phyloP scores from a whole-genome alignment of 2,888 invertebrate genomes.

The Pedicia rivosa region DNA sequence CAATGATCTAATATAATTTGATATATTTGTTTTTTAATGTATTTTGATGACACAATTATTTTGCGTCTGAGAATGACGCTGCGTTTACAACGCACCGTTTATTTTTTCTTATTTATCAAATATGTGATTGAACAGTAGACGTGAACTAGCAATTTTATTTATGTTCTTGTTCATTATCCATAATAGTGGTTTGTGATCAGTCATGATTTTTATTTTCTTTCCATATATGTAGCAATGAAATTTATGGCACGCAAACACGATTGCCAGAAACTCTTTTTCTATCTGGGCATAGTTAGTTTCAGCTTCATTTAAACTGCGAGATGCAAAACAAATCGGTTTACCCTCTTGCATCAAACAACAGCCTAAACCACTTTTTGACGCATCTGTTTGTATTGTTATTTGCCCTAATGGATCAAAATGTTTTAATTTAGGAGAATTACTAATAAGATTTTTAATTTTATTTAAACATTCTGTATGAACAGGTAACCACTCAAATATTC shows the following conservation, averaged over 20 bases:
- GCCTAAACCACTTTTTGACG: slow-evolving; percentile 11
- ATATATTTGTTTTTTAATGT: too few species aligned
- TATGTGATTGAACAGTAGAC: too few species aligned
- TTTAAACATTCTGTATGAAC: too few species aligned
- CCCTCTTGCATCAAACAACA: slow-evolving; percentile 11
- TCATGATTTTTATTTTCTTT: slow-evolving; percentile 7
- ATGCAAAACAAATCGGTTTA: slow-evolving; percentile 11
- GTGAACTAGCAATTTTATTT: slow-evolving; percentile 9
- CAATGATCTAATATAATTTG: too few species aligned
- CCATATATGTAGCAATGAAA: slow-evolving; percentile 13
- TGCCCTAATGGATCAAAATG: too few species aligned
- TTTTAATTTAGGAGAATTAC: too few species aligned
- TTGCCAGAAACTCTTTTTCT: slow-evolving; percentile 13
- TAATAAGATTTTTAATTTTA: too few species aligned
- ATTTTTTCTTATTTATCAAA: too few species aligned
- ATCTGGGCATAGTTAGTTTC: slow-evolving; percentile 11
- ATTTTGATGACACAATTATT: too few species aligned
- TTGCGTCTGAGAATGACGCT: too few species aligned
- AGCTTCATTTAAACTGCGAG: slow-evolving; percentile 8
- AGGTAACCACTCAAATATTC: slow-evolving; percentile 6
- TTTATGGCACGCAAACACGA: slow-evolving; percentile 12
- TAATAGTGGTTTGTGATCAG: slow-evolving; percentile 12
- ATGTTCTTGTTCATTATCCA: slow-evolving; percentile 11
- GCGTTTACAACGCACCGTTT: too few species aligned
- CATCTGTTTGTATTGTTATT: too few species aligned